Base-by-base conservation (phyloP, 2,888 invertebrate species). In the Andricus curvator region DNA sequence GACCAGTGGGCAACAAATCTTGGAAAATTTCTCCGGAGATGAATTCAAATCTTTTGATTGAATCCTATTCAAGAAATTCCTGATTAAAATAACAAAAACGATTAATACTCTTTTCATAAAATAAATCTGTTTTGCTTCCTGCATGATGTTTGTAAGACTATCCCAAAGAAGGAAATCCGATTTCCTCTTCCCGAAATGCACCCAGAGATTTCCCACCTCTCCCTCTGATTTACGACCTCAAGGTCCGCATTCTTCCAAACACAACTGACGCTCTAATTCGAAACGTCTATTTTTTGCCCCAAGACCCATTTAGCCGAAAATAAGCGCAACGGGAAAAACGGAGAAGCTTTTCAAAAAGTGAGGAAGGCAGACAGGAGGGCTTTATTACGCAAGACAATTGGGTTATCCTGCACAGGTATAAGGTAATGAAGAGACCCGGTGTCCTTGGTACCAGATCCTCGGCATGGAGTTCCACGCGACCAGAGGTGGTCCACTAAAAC, bases 341-440 rank as follows among this genome's bases (percentile, higher is more conserved):
- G 20, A 68, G 66, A 48, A 33, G 51, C 37, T 33, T 64, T 64
- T 64, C 25, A 76, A 84, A 83, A 85, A 82, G 80, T 79, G 68
- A 62, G 60, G 78, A 60, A 70, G 79, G 78, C 68, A 76, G 44
- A 29, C 66, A 29, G 17, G 20, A 51, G 29, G 56, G 56, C 74
- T 56, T 56, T 74, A 77, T 90, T 90, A 90, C 85, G 89, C 88
- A 88, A 89, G 89, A 89, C 87, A 85, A 88, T 87, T 88, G 85
- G 81, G 78, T 86, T 74, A 60, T 60, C 56, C 60, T 29, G 33
- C n/a, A 13, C 74, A 74, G 70, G 70, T 74, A 74, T 78, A 66
- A 85, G 88, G 87, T 90, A 90, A 90, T 88, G 87, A 89, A 90
- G 87, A 84, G 87, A 88, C 89, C 88, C 86, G 88, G 86, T 88